These are phyloP conservation scores for Pipistrellus nathusii DNA, from an alignment of 2,797 vertebrate genomes.

Conservation along the genomic window DNA sequence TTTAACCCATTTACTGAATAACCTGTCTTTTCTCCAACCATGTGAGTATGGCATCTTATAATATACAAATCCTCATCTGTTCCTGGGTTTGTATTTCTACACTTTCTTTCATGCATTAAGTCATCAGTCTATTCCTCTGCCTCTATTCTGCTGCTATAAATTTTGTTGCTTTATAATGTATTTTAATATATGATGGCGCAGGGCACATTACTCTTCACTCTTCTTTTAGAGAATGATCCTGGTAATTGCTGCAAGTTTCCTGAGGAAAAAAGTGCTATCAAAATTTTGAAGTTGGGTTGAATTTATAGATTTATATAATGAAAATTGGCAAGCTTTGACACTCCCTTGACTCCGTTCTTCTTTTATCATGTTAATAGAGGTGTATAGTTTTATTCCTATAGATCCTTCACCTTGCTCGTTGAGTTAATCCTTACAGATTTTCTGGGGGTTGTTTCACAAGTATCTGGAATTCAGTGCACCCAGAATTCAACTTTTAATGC, in stretches of 20 bases:
- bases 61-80: conserved; percentile 47
- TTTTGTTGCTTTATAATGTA: conserved; percentile 42
- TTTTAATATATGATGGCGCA: conserved; percentile 29
- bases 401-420: conserved; percentile 65
- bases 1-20: neutral
- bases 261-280: conserved; percentile 46
- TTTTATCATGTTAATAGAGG: conserved; percentile 71
- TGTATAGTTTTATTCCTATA: conserved; percentile 77
- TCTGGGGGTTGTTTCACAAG: conserved; percentile 62
- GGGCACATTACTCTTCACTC: conserved; percentile 64
- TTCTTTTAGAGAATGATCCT: conserved; percentile 59
- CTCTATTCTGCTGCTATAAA: conserved; percentile 46
- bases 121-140: neutral
- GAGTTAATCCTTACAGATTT: conserved; percentile 67
- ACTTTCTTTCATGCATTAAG: conserved; percentile 10
- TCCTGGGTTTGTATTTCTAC: neutral
- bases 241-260: conserved; percentile 57
- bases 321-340: conserved; percentile 75
- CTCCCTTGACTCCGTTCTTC: conserved; percentile 78
- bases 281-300: conserved; percentile 72
- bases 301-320: conserved; percentile 76
- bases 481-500: conserved; percentile 61
- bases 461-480: conserved; percentile 34
- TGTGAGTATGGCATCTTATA: neutral
- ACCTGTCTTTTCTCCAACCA: neutral